phyloP scores from a whole-genome alignment of 2,888 invertebrate genomes.

The Mythimna impura region DNA sequence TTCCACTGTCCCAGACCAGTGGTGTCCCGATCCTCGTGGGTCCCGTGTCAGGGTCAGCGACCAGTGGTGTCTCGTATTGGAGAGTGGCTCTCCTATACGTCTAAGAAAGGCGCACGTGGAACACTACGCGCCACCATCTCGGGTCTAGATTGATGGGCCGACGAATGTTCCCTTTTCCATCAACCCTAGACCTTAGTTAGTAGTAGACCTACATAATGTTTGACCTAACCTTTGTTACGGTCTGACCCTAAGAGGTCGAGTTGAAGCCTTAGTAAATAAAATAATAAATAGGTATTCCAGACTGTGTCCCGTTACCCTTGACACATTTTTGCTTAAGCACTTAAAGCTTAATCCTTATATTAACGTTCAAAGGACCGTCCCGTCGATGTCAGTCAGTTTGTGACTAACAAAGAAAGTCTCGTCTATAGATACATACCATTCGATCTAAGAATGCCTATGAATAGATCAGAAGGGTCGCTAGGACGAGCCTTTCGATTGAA shows the following conservation, averaged over 20 bases:
- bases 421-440: slow-evolving; percentile 15
- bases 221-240: background rate
- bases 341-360: slow-evolving; percentile 21
- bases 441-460: slow-evolving; percentile 26
- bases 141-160: no score
- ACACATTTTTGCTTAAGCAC: slow-evolving; percentile 28
- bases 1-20: no score
- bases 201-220: no score
- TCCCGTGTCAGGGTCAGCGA: no score
- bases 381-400: slow-evolving; percentile 27
- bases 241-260: background rate
- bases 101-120: no score
- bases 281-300: slow-evolving; percentile 16
- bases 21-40: no score
- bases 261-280: background rate
- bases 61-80: no score
- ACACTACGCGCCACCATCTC: no score
- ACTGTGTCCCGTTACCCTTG: slow-evolving; percentile 28
- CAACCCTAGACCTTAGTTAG: no score
- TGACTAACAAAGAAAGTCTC: slow-evolving; percentile 29
- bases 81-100: no score
- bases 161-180: no score
- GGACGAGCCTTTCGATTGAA: slow-evolving; percentile 39
- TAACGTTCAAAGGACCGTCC: slow-evolving; percentile 25
- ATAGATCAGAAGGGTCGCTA: slow-evolving; percentile 32